Evolutionary conservation across 2,888 invertebrate genomes (phyloP).

Genomic region (Drosophila merina): DNA sequence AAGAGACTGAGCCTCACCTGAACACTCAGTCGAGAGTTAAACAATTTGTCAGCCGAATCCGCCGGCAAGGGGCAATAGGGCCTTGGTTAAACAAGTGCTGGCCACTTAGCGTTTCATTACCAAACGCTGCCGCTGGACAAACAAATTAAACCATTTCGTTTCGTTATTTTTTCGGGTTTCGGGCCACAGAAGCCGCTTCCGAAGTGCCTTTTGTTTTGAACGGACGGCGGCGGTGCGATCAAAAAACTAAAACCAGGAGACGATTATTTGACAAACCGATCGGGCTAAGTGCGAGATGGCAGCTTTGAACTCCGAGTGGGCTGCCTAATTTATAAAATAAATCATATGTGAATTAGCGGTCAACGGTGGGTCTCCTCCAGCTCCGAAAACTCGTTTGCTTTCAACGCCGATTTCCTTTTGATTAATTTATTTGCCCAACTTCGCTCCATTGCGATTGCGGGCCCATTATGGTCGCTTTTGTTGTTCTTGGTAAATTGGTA

Average conservation of each 20-base stretch:
- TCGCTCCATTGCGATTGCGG: slow-evolving; percentile 51
- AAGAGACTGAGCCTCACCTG: slow-evolving; percentile 2
- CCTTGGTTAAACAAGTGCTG: slow-evolving; percentile 63
- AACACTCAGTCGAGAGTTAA: slow-evolving; percentile 10
- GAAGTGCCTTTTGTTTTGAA: slow-evolving; percentile 55
- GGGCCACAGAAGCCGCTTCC: slow-evolving; percentile 77
- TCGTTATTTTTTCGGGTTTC: slow-evolving; percentile 44
- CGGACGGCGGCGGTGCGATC: slow-evolving; percentile 60
- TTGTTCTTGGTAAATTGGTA: slow-evolving; percentile 54
- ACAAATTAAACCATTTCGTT: slow-evolving; percentile 74
- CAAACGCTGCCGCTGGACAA: slow-evolving; percentile 71
- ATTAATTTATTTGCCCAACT: slow-evolving; percentile 71
- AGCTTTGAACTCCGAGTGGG: slow-evolving; percentile 45
- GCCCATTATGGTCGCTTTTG: slow-evolving; percentile 63
- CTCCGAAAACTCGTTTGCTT: slow-evolving; percentile 38
- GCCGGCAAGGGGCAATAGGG: slow-evolving; percentile 39
- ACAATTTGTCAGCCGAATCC: slow-evolving; percentile 70
- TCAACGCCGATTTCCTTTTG: slow-evolving; percentile 63
- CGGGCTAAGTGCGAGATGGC: slow-evolving; percentile 37
- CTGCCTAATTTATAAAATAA: slow-evolving; percentile 74
- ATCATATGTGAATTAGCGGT: slow-evolving; percentile 71
- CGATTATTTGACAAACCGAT: slow-evolving; percentile 66
- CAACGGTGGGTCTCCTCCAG: slow-evolving; percentile 45
- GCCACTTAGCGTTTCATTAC: slow-evolving; percentile 77
- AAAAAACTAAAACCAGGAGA: slow-evolving; percentile 37